Evolutionary conservation across 2,113 vertebrate species (phyloP).

Genomic region (Mesembrinibis cayennensis): DNA sequence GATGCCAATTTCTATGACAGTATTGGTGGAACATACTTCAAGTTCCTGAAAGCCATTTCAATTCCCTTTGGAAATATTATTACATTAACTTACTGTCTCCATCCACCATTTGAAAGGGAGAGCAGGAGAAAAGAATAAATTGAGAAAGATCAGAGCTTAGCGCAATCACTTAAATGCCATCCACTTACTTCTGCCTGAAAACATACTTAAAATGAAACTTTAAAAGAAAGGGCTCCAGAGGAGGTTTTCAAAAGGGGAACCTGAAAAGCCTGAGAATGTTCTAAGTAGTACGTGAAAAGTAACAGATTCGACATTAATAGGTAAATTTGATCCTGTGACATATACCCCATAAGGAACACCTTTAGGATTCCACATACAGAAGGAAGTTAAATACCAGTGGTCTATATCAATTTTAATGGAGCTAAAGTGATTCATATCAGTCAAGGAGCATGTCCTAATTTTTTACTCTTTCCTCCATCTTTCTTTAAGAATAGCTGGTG

Average conservation of each 20-base stretch:
- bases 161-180: neutral
- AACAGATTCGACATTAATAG: neutral
- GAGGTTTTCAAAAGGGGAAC: neutral
- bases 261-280: neutral
- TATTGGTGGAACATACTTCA: neutral
- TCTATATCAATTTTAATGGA: neutral
- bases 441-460: neutral
- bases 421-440: neutral
- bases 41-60: neutral
- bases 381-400: neutral
- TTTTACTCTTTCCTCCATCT: constrained; percentile 11
- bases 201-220: neutral
- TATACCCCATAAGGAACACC: neutral
- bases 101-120: neutral
- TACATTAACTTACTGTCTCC: neutral
- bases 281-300: neutral
- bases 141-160: neutral
- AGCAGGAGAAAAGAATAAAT: neutral
- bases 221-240: neutral
- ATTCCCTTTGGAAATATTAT: neutral
- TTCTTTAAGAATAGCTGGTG: neutral
- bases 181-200: neutral
- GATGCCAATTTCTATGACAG: neutral
- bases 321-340: neutral
- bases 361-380: neutral